Base-by-base conservation (phyloP, 1,140 invertebrate genomes). In the Zeugodacus cucurbitae region DNA sequence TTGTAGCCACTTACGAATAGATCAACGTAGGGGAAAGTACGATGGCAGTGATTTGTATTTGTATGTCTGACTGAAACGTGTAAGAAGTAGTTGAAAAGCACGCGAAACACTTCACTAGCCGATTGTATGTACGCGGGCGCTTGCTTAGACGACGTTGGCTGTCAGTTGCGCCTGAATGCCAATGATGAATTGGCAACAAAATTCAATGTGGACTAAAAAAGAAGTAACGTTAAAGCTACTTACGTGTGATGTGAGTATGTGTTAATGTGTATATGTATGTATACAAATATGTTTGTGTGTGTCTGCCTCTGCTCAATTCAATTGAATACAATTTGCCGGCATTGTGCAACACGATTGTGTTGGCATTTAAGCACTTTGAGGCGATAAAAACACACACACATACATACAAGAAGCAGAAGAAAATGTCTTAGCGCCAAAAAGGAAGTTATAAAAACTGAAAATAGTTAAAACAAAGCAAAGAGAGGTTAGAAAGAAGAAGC, bases 181-280 rank as follows among this genome's bases (percentile, higher is more conserved):
- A 29, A 82, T 82, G 74, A 82, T 82, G 74, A 82, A 82, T 82
- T 82, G 74, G 74, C 74, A 82, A 82, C 74, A 82, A 54, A 82
- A 82, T 11, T 7, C 22, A 54, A 48, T 48, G 14, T 54, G 48
- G 41, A 20, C 37, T 82, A 37, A 41, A 48, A 82, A 41, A 22
- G 22, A 62, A 48, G 14, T n/a, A 82, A 10, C 44, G n/a, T 8
- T n/a, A 54, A 48, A 48, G 41, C 22, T 82, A 29, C n/a, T 34
- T 34, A 70, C 4, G 26, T 26, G 58, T 5, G 7, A 1, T 11
- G 34, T 37, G n/a, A n/a, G n/a, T n/a, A n/a, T n/a, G n/a, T n/a
- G n/a, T n/a, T n/a, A n/a, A 70, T 37, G 34, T 37, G 4, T 22
- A 7, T 8, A 41, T 41, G 22, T 22, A 59, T 59, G 6, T 59